Base-by-base conservation (phyloP, 2,888 invertebrate genomes). In the Amphipyra tragopoginis region DNA sequence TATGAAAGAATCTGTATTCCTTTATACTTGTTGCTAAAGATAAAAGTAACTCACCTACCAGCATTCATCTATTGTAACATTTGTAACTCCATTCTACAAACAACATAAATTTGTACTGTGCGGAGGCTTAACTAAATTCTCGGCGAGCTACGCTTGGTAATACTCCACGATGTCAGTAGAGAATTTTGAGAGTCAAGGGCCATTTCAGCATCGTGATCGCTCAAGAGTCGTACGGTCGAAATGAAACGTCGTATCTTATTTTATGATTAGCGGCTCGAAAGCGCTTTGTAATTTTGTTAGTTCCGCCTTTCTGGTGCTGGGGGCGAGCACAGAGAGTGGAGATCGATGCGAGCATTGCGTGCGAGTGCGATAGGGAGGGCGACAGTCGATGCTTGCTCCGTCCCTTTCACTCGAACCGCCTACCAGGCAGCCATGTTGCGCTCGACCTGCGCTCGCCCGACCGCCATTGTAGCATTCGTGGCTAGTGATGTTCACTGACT, bases 191-290 rank as follows among this genome's bases (percentile, higher is more conserved):
- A 93, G 93, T 93, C 93, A 93, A 94, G 94, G 93, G 92, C 93
- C 92, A 93, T 94, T 93, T 93, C 90, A 85, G 90, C 92, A 86
- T 91, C 92, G 93, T 90, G 93, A 94, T 93, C 94, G 90, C 93
- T 93, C 86, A 91, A 93, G 93, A 92, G 93, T 90, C 88, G 90
- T 93, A 93, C 93, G 93, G 91, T 93, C 93, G 93, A 93, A 94
- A 94, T 94, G 94, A 94, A 94, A 94, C 94, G 94, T 94, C 94
- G 94, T 94, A 94, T 94, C 94, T 94, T 94, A 94, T 94, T 94
- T 94, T 94, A 94, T 94, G 94, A 94, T 94, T 94, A 94, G 94
- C 94, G 94, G 94, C 94, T 93, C 93, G 94, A 94, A 93, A 94
- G 94, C 94, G 93, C 94, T 94, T 93, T 93, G 94, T 94, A 94